Conservation (phyloP, 2,113 vertebrate genomes). For the Trematomus loennbergii region DNA sequence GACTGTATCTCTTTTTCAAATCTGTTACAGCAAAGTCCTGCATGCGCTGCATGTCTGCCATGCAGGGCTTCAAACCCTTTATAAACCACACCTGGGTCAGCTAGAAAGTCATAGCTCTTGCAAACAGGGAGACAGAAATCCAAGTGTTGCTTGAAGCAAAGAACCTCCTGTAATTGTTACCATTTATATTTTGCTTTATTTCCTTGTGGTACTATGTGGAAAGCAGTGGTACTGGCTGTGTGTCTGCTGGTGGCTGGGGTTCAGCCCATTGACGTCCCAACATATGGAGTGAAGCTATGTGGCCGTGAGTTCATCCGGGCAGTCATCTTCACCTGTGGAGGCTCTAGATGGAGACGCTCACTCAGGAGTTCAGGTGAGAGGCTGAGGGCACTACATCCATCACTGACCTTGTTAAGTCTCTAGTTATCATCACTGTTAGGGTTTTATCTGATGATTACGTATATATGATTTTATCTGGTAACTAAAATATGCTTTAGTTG, state of each 20-base stretch:
- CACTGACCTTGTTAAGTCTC: not conserved
- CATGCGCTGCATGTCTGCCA: conserved; percentile 41
- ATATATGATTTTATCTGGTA: not conserved
- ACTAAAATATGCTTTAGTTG: not conserved
- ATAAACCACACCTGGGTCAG: conserved; percentile 75
- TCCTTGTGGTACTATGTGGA: conserved; percentile 76
- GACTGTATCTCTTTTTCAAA: conserved; percentile 69
- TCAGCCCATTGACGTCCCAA: conserved; percentile 72
- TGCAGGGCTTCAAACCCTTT: conserved; percentile 62
- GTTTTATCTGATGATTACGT: not conserved
- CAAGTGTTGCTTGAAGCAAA: conserved; percentile 36
- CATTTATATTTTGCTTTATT: conserved; percentile 6
- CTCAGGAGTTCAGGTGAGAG: conserved; percentile 77
- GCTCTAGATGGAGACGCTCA: conserved; percentile 88
- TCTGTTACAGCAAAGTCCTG: conserved; percentile 58
- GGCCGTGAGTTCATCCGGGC: conserved; percentile 90
- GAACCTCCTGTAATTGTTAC: not conserved
- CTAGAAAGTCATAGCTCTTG: conserved; percentile 52
- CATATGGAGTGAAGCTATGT: conserved; percentile 88
- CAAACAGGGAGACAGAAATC: conserved; percentile 48
- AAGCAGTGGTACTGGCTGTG: conserved; percentile 68
- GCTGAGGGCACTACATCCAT: not conserved
- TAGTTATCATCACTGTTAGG: not conserved
- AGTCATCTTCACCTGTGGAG: conserved; percentile 90
- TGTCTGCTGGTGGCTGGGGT: conserved; percentile 82